Conservation (phyloP, 2,113 vertebrate species). For the Mus musculus region GRCm39 chr13:75895001-75895500, state of each 20-base stretch:
- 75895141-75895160: neutral
- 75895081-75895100: slow-evolving; percentile 44
- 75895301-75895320: neutral
- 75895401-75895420: slow-evolving; percentile 3
- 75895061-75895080: slow-evolving; percentile 13
- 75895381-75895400: neutral
- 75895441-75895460: slow-evolving; percentile 47
- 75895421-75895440: neutral
- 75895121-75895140: neutral
- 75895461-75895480: neutral
- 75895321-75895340: neutral
- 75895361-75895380: neutral
- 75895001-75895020: neutral
- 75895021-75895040: neutral
- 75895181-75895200: slow-evolving; percentile 56
- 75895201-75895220: slow-evolving; percentile 63
- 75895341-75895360: neutral
- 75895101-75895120: neutral
- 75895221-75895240: slow-evolving; percentile 70
- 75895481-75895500: neutral
- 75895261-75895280: neutral
- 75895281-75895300: neutral
- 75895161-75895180: slow-evolving; percentile 10
- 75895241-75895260: slow-evolving; percentile 59
- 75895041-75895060: neutral